These are phyloP conservation scores for Stenichneumon culpator DNA, from an alignment of 2,888 invertebrate genomes.

Conservation along the genomic window DNA sequence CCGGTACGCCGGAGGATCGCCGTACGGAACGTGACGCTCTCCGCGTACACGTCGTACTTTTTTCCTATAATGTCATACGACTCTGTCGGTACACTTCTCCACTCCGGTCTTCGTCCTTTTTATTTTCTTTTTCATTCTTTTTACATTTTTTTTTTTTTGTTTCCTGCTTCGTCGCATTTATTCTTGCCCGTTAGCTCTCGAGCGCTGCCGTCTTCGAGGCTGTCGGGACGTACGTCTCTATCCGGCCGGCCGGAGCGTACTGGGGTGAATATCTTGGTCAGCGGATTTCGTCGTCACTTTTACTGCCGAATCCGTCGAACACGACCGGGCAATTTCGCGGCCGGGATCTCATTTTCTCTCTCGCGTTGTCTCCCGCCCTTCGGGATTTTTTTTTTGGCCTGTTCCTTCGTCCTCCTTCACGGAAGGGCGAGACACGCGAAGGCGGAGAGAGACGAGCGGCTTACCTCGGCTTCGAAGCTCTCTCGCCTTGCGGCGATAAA, in stretches of 20 bases:
- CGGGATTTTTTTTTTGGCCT: neutral
- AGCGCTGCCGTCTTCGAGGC: neutral
- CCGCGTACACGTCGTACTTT: constrained; percentile 8
- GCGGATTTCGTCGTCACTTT: constrained; percentile 70
- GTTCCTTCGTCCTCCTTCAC: constrained; percentile 1
- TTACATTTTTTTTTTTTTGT: neutral
- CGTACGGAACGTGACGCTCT: constrained; percentile 4
- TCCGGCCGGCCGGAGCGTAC: neutral
- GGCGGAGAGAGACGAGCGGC: constrained; percentile 41
- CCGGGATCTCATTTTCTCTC: constrained; percentile 33
- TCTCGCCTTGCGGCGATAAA: constrained; percentile 55
- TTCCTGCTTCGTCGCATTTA: neutral
- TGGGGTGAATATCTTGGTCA: constrained; percentile 70
- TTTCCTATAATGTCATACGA: constrained; percentile 7
- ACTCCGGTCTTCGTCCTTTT: neutral
- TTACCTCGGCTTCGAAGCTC: constrained; percentile 40
- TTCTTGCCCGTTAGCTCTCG: neutral
- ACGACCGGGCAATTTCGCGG: constrained; percentile 68
- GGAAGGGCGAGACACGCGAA: constrained; percentile 49
- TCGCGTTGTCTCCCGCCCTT: constrained; percentile 14
- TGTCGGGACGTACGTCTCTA: neutral
- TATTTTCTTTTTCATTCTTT: too few species aligned
- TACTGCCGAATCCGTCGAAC: constrained; percentile 65
- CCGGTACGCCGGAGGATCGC: constrained; percentile 12
- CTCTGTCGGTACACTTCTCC: constrained; percentile 14